Evolutionary conservation across 2,797 vertebrate species (phyloP), one percentile per base, ranked within the genome.

Genomic region (Schizothorax lantsangensis): DNA sequence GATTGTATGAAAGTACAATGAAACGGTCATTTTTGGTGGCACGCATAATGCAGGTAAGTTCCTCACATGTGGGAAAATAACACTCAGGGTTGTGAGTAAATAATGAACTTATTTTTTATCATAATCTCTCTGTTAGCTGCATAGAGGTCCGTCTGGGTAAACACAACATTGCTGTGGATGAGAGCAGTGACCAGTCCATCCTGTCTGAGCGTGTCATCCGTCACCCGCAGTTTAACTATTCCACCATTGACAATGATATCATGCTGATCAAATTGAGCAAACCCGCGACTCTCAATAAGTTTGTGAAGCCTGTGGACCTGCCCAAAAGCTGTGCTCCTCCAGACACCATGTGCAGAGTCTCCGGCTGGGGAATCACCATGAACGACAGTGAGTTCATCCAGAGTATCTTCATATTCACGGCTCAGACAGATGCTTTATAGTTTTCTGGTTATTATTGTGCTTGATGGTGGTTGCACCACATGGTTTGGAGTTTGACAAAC

Each of bases 221-320:
- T 45, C 66, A 89, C 80, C 85, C 85, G 8, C 33, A 66, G n/a
- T 89, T 72, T 64, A 15, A 74, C 73, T 66, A 43, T 5, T 40
- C 11, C 19, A 83, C 23, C 11, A 5, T 79, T 57, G 54, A 80
- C 57, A 89, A 68, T 85, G 83, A 89, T 74, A 85, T 89, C 73
- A 87, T 89, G 86, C 74, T 89, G 45, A 85, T 89, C 23, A 83
- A 89, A 36, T 49, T 87, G 79, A 85, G 83, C 40, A 57, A 57
- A 72, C 66, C 88, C 4, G 88, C 57, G 5, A 79, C n/a, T 26
- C n/a, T 89, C 21, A 85, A 79, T 33, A 12, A 81, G 26, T 68
- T 10, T 33, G 79, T 81, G 40, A 17, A 81, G 79, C 79, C 62
- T 33, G 9, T 81, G 62, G n/a, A 45, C 40, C 15, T 81, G 59